Base-by-base conservation (phyloP, 2,113 vertebrate genomes). In the Misgurnus mizolepis region DNA sequence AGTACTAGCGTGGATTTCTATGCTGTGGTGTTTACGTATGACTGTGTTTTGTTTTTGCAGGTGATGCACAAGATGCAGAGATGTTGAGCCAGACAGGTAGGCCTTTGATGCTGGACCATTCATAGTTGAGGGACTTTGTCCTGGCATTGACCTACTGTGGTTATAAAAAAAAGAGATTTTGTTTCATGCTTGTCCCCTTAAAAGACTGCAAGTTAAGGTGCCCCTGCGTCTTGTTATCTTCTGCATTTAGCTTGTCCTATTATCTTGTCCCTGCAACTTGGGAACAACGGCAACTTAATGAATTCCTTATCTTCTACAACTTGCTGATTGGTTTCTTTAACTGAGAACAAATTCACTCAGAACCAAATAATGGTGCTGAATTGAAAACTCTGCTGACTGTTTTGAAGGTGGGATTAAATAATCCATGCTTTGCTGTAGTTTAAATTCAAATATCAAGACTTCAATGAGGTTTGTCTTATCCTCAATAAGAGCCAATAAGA, bases 31-130 rank as follows among this genome's bases (percentile, higher is more conserved):
- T 58, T 58, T 58, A 18, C 18, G 7, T 18, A 58, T 58, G 66
- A 22, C 43, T 41, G 6, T 58, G 17, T 58, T 58, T 58, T 58
- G 15, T 18, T 18, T 58, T 58, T 75, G 9, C 27, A 65, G 12
- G 43, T 9, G 84, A 80, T 74, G 27, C 50, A 3, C 14, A 62
- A 39, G 83, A 85, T 67, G 76, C 58, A 10, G 72, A 67, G 14
- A 80, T 76, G 83, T 17, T 66, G 43, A 85, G 84, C 72, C 80
- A 85, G 39, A 34, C 11, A 80, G 84, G 84, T 85, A 71, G 27
- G 53, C 11, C 0, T 76, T 76, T 53, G 6, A 10, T 65, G 60
- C 39, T 18, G 12, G 40, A 75, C 45, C 15, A 4, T 50, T 75
- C 8, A 75, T 10, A 75, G 41, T 18, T 64, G 6, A 4, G n/a